Conservation (phyloP, 2,888 invertebrate genomes). For the Tiphia femorata region DNA sequence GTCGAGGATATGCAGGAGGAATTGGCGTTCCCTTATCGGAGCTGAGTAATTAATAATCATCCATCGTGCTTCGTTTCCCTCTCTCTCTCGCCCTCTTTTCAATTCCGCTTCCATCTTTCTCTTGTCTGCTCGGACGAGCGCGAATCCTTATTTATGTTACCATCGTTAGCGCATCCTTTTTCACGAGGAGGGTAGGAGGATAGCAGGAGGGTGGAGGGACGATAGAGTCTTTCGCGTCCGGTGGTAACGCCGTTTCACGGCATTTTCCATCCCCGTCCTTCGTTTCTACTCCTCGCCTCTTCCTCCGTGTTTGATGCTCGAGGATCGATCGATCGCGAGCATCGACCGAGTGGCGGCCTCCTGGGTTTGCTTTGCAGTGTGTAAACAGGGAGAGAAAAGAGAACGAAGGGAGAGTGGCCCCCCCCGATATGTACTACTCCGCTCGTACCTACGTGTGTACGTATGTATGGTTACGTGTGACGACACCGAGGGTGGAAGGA, state of each 20-base stretch:
- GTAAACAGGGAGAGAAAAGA: slow-evolving; percentile 49
- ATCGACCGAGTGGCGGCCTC: slow-evolving; percentile 32
- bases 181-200: too few relatives aligned
- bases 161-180: slow-evolving; percentile 19
- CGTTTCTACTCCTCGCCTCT: neutral
- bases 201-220: too few relatives aligned
- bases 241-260: slow-evolving; percentile 5
- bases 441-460: slow-evolving; percentile 12
- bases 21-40: too few relatives aligned
- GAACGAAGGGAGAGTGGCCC: slow-evolving; percentile 37
- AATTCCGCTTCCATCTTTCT: too few relatives aligned
- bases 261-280: slow-evolving; percentile 25
- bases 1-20: too few relatives aligned
- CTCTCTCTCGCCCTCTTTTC: too few relatives aligned
- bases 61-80: neutral
- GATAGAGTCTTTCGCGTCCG: slow-evolving; percentile 18
- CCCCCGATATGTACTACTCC: slow-evolving; percentile 1
- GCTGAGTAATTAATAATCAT: too few relatives aligned
- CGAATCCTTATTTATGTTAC: slow-evolving; percentile 19
- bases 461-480: slow-evolving; percentile 6
- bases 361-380: slow-evolving; percentile 36
- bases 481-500: slow-evolving; percentile 14
- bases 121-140: too few relatives aligned
- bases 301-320: slow-evolving; percentile 7
- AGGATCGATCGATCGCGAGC: slow-evolving; percentile 36